These are phyloP conservation scores for Phocides pigmalion DNA, from an alignment of 1,140 invertebrate genomes.

Conservation along the genomic window DNA sequence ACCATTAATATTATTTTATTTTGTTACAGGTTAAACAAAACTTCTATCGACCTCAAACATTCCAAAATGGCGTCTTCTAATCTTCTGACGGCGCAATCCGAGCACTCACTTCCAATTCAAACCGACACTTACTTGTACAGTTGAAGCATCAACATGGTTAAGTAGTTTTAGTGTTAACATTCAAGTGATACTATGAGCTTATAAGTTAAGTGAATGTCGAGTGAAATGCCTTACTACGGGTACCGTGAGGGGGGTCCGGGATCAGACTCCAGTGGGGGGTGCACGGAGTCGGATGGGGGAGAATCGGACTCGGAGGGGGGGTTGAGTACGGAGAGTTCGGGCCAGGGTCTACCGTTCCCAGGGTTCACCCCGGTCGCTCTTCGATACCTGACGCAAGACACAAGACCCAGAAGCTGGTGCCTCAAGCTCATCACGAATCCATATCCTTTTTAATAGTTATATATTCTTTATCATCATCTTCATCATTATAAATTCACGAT, in stretches of 20 bases:
- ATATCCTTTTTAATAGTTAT: slow-evolving; percentile 94
- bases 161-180: slow-evolving; percentile 59
- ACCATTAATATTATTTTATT: no score
- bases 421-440: slow-evolving; percentile 98
- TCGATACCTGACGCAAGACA: slow-evolving; percentile 93
- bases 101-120: slow-evolving; percentile 59
- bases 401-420: slow-evolving; percentile 94
- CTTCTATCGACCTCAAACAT: slow-evolving; percentile 35
- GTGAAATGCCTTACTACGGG: slow-evolving; percentile 81
- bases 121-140: slow-evolving; percentile 72
- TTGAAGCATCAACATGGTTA: slow-evolving; percentile 72
- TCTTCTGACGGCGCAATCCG: slow-evolving; percentile 47
- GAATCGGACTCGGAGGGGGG: slow-evolving; percentile 86
- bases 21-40: slow-evolving; percentile 66
- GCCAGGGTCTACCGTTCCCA: slow-evolving; percentile 92
- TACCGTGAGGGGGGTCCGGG: slow-evolving; percentile 68
- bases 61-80: slow-evolving; percentile 54
- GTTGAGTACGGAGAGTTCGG: slow-evolving; percentile 83
- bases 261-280: slow-evolving; percentile 68
- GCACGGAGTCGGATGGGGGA: slow-evolving; percentile 80
- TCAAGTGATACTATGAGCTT: slow-evolving; percentile 77
- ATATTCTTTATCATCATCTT: no score
- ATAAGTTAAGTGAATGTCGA: slow-evolving; percentile 75
- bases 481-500: no score
- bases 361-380: slow-evolving; percentile 93